A percentile compares a stretch with the other conserved stretches of the same genome.
Evolutionary conservation across 2,888 invertebrate species (phyloP).

Genomic region (Polydrusus cervinus): DNA sequence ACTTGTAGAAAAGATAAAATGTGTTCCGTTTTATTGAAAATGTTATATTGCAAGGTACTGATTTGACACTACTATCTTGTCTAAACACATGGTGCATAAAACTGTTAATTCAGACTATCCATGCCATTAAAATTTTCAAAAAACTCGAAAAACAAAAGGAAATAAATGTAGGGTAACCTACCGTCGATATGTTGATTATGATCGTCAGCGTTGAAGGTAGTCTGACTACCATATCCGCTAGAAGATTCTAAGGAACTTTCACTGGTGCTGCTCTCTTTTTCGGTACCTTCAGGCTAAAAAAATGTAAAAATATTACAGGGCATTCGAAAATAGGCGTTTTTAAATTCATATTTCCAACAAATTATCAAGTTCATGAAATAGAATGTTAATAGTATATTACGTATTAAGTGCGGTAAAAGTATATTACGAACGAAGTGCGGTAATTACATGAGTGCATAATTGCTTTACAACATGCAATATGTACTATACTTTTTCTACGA

Average conservation of each 20-base stretch:
- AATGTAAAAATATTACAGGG: too few relatives aligned
- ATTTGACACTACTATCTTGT: too few relatives aligned
- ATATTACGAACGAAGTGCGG: too few relatives aligned
- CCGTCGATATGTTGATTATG: constrained; percentile 68
- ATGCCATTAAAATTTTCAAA: constrained; percentile 36
- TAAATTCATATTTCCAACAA: background rate
- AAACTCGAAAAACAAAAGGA: constrained; percentile 8
- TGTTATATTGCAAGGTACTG: too few relatives aligned
- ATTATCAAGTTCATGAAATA: too few relatives aligned
- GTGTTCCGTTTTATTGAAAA: too few relatives aligned
- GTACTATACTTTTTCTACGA: too few relatives aligned
- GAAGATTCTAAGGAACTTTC: constrained; percentile 85
- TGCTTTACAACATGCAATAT: too few relatives aligned
- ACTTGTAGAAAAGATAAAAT: too few relatives aligned
- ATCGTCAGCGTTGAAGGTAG: constrained; percentile 79
- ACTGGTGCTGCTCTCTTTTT: constrained; percentile 78
- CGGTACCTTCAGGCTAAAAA: constrained; percentile 66
- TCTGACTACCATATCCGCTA: constrained; percentile 85
- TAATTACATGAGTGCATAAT: too few relatives aligned
- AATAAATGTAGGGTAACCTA: constrained; percentile 43
- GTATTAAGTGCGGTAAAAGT: too few relatives aligned
- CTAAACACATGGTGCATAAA: background rate
- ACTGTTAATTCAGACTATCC: constrained; percentile 24
- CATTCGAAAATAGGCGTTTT: background rate
- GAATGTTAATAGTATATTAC: too few relatives aligned